These are phyloP conservation scores for Grammomys surdaster DNA, from an alignment of 2,113 vertebrate species.

Conservation along the genomic window DNA sequence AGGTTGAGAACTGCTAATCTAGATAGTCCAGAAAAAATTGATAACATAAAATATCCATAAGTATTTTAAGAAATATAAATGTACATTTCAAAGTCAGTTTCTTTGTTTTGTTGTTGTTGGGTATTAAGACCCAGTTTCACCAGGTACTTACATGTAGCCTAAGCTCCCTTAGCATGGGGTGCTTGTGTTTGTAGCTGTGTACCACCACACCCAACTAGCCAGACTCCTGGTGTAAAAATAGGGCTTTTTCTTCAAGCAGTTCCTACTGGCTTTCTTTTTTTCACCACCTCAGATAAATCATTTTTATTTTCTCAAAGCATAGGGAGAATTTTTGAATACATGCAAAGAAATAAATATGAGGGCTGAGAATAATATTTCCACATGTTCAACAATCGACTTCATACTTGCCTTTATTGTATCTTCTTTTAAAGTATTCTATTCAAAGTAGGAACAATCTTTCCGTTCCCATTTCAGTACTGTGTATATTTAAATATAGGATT, in stretches of 20 bases:
- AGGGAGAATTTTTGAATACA: conserved; percentile 12
- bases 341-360: conserved; percentile 9
- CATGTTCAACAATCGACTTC: background rate
- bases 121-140: background rate
- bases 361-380: background rate
- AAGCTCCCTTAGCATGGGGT: background rate
- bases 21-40: background rate
- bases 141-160: background rate
- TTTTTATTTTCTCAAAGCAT: conserved; percentile 49
- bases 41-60: conserved; percentile 33
- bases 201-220: background rate
- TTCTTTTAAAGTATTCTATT: conserved; percentile 24
- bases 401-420: background rate
- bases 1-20: background rate
- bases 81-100: background rate
- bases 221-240: background rate
- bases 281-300: background rate
- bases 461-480: background rate
- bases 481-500: background rate
- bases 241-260: background rate
- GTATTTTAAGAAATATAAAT: conserved; percentile 50
- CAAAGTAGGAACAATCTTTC: background rate
- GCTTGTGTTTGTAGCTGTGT: background rate
- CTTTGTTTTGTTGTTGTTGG: background rate
- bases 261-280: background rate